A percentile compares a stretch with the other conserved stretches of the same genome.
These are phyloP conservation scores for Eumaeus atala DNA, from an alignment of 1,140 invertebrate species.

Conservation along the genomic window DNA sequence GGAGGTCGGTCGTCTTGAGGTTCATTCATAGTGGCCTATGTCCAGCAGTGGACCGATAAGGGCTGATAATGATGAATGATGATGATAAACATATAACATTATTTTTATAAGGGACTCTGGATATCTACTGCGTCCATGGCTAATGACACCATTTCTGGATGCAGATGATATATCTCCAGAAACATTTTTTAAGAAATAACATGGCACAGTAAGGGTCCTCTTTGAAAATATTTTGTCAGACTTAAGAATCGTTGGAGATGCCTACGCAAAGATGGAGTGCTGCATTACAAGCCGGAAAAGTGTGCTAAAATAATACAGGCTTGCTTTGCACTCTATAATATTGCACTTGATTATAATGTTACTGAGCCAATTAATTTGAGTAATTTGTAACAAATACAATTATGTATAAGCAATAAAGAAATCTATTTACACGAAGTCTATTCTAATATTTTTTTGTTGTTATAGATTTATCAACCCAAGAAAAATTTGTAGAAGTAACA, in stretches of 20 bases:
- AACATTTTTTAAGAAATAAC: conserved; percentile 32
- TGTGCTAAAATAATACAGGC: conserved; percentile 17
- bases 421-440: neutral
- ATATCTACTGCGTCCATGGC: conserved; percentile 50
- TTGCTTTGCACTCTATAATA: conserved; percentile 19
- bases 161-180: conserved; percentile 27
- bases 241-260: conserved; percentile 43
- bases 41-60: too few relatives aligned
- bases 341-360: conserved; percentile 8
- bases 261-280: conserved; percentile 18
- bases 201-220: conserved; percentile 29
- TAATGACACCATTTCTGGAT: conserved; percentile 43
- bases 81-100: too few relatives aligned
- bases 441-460: neutral
- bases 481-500: neutral
- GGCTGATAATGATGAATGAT: too few relatives aligned
- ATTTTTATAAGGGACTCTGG: conserved; percentile 41
- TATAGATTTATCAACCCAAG: too few relatives aligned
- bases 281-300: conserved; percentile 21
- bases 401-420: neutral
- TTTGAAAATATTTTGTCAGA: conserved; percentile 53
- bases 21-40: too few relatives aligned
- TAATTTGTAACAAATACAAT: neutral
- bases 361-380: neutral
- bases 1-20: too few relatives aligned